A percentile compares a stretch with the other conserved stretches of the same genome.
phyloP scores from a whole-genome alignment of 2,797 vertebrate genomes.

The Sciurus carolinensis region DNA sequence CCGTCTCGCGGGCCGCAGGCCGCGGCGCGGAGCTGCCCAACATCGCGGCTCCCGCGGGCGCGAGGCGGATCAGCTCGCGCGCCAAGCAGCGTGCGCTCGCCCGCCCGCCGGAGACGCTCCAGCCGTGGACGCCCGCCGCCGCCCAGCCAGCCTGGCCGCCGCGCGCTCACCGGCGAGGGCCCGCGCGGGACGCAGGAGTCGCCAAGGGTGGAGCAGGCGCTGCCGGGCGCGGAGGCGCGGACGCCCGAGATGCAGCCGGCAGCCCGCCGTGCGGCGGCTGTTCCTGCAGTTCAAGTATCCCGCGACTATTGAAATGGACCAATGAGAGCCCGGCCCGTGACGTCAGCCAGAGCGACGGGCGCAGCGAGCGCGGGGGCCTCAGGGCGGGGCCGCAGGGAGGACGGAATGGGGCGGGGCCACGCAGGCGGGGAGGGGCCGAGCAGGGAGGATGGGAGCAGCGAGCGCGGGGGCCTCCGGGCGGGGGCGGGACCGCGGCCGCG shows the following conservation, averaged over 20 bases:
- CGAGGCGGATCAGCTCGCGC: constrained; percentile 43
- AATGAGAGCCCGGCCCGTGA: constrained; percentile 88
- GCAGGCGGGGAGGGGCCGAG: background rate
- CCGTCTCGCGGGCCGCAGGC: constrained; percentile 66
- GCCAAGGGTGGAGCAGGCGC: background rate
- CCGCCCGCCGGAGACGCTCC: constrained; percentile 79
- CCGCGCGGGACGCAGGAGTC: background rate
- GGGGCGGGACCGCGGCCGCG: no score
- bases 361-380: background rate
- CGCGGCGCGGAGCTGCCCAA: constrained; percentile 59
- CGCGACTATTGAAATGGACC: constrained; percentile 99
- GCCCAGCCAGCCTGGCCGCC: constrained; percentile 40
- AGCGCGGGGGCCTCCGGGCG: no score
- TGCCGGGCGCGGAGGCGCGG: background rate
- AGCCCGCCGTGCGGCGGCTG: constrained; percentile 75
- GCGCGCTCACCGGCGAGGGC: background rate
- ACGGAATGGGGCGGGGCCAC: background rate
- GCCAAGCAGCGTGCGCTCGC: constrained; percentile 64
- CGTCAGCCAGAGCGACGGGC: constrained; percentile 47
- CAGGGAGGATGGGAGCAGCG: background rate
- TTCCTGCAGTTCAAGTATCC: constrained; percentile 97
- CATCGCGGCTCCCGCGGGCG: constrained; percentile 63
- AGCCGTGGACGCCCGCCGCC: background rate
- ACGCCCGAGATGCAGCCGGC: background rate
- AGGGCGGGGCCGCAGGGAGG: background rate